Evolutionary conservation across 2,888 invertebrate genomes (phyloP).

Genomic region (Octonoba sinensis): DNA sequence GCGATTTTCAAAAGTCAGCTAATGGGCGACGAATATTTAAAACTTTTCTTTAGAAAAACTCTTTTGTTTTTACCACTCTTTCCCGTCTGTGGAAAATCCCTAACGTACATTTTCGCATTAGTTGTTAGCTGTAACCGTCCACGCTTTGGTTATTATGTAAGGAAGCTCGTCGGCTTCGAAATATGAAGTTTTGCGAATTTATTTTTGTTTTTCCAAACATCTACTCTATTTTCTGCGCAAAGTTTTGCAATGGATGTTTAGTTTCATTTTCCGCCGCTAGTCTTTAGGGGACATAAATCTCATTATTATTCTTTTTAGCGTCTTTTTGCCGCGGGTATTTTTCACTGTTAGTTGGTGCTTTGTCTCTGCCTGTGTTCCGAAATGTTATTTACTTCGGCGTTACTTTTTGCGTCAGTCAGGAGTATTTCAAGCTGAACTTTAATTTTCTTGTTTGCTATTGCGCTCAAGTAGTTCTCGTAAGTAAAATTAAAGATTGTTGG

Average conservation of each 20-base stretch:
- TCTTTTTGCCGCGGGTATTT: slow-evolving; percentile 21
- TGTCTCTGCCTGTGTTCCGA: neutral
- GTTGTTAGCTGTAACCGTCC: slow-evolving; percentile 49
- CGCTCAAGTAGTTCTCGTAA: no score
- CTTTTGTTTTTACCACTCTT: slow-evolving; percentile 24
- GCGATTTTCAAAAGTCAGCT: no score
- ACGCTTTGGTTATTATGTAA: slow-evolving; percentile 33
- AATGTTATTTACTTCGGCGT: neutral
- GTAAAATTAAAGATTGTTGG: no score
- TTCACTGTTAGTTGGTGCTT: slow-evolving; percentile 31
- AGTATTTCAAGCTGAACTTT: no score
- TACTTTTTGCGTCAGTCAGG: no score
- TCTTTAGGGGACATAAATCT: slow-evolving; percentile 48
- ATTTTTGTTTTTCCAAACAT: slow-evolving; percentile 29
- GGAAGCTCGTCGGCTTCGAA: slow-evolving; percentile 12
- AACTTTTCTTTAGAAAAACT: neutral
- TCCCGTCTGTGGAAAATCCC: slow-evolving; percentile 41
- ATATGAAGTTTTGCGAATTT: slow-evolving; percentile 49
- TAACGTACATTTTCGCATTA: slow-evolving; percentile 60
- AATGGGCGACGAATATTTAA: no score
- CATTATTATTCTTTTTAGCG: slow-evolving; percentile 44
- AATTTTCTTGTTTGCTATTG: no score
- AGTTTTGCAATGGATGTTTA: slow-evolving; percentile 26
- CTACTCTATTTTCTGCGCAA: slow-evolving; percentile 3
- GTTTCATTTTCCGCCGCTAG: slow-evolving; percentile 47